phyloP scores from a whole-genome alignment of 2,113 vertebrate genomes.

The Microtus richardsoni region DNA sequence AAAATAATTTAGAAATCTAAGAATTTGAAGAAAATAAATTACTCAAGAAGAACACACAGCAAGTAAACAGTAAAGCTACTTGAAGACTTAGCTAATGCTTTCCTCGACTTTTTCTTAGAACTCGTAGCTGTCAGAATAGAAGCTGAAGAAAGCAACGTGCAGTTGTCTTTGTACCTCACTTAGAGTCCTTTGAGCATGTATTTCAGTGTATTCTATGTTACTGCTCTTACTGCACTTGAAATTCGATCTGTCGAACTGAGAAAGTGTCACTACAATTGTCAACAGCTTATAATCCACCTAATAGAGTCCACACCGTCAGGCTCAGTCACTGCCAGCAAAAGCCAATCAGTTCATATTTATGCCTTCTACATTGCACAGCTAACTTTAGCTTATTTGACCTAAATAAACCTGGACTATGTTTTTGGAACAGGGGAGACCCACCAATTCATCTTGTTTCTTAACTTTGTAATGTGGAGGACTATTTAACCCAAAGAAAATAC shows the following conservation, averaged over 20 bases:
- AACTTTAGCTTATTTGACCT: neutral
- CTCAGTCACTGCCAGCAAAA: constrained; percentile 10
- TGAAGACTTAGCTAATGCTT: neutral
- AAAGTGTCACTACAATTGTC: neutral
- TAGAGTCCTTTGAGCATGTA: neutral
- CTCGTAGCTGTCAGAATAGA: neutral
- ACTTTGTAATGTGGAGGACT: neutral
- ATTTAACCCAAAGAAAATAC: constrained; percentile 5
- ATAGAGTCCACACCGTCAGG: neutral
- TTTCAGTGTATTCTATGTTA: neutral
- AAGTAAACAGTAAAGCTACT: constrained; percentile 8
- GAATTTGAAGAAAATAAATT: neutral
- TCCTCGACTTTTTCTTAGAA: neutral
- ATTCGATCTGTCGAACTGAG: neutral
- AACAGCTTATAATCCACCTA: neutral
- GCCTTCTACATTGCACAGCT: neutral
- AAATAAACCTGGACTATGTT: neutral
- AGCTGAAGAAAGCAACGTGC: neutral
- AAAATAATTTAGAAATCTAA: neutral
- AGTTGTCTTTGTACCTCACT: neutral
- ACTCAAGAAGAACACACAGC: neutral
- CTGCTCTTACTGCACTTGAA: neutral
- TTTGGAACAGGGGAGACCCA: neutral
- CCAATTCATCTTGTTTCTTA: neutral
- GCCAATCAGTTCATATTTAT: neutral